Percentiles rank a stretch among this genome's conserved stretches.
phyloP scores from a whole-genome alignment of 2,113 vertebrate genomes.

The Hypocryptadius cinnamomeus region DNA sequence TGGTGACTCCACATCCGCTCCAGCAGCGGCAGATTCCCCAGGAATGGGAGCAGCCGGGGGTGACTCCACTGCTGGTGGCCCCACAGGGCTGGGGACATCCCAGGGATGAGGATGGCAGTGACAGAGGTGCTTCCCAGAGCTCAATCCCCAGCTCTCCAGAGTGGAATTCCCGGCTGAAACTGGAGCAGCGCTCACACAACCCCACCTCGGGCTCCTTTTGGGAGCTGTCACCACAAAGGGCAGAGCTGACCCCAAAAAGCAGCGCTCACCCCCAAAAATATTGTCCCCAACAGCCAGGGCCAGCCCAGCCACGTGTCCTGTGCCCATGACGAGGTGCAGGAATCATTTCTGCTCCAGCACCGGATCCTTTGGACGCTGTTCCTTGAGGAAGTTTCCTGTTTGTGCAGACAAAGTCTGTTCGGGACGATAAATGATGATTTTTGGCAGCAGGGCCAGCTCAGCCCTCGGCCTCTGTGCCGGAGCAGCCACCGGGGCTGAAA shows the following conservation, averaged over 20 bases:
- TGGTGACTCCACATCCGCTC: not conserved
- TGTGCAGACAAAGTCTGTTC: not conserved
- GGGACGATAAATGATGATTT: not conserved
- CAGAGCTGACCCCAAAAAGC: not conserved
- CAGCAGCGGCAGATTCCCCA: rapidly evolving
- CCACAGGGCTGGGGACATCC: not conserved
- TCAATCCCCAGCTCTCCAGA: not conserved
- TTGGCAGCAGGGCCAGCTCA: not conserved
- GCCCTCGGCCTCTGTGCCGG: rapidly evolving
- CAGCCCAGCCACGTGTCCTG: rapidly evolving
- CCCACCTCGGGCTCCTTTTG: rapidly evolving
- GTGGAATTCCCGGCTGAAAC: rapidly evolving
- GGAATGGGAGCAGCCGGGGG: not conserved
- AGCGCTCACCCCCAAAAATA: not conserved
- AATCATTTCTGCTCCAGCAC: not conserved
- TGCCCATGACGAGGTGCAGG: rapidly evolving
- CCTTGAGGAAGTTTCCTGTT: not conserved
- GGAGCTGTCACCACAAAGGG: not conserved
- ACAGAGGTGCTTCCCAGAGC: not conserved
- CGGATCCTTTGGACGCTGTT: not conserved
- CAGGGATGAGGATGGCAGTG: not conserved
- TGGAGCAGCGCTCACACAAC: rapidly evolving
- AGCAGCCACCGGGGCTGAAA: not conserved
- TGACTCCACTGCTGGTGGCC: not conserved
- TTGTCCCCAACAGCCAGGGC: rapidly evolving